Conservation (phyloP, 37 sponge, comb jelly and placozoan species). For the Cladorhizidae sp. region DNA sequence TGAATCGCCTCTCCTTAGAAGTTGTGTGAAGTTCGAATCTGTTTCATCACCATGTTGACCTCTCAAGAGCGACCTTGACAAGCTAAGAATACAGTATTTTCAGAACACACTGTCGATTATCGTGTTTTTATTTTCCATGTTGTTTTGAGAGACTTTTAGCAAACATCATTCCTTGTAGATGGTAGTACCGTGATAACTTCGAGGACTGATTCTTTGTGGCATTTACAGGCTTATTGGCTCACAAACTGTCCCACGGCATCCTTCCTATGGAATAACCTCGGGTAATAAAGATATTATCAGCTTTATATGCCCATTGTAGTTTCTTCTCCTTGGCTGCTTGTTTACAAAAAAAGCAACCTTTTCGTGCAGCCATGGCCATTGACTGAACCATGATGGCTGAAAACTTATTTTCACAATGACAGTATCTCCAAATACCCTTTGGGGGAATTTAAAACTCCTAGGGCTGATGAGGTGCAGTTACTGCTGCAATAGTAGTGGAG, state of each 20-base stretch:
- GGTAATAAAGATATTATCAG: slow-evolving; percentile 28
- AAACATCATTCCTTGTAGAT: slow-evolving; percentile 20
- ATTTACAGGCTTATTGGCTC: slow-evolving; percentile 9
- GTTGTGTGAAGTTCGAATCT: slow-evolving; percentile 51
- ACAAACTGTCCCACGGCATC: slow-evolving; percentile 19
- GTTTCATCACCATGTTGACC: slow-evolving; percentile 24
- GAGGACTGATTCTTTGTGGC: no score
- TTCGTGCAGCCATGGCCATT: slow-evolving; percentile 51
- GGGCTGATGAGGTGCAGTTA: neutral
- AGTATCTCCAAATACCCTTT: slow-evolving; percentile 25
- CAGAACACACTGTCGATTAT: slow-evolving; percentile 27
- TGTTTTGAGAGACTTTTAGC: slow-evolving; percentile 21
- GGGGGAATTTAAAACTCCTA: neutral
- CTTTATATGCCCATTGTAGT: slow-evolving; percentile 5
- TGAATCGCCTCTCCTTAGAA: slow-evolving; percentile 50
- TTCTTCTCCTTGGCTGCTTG: slow-evolving; percentile 29
- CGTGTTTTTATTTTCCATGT: slow-evolving; percentile 6
- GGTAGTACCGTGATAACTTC: slow-evolving; percentile 28
- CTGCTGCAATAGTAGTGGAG: no score
- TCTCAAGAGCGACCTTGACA: slow-evolving; percentile 43
- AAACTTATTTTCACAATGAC: slow-evolving; percentile 27
- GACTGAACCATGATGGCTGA: slow-evolving; percentile 16
- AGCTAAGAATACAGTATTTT: slow-evolving; percentile 22
- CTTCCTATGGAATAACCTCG: slow-evolving; percentile 40
- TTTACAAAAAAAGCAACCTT: slow-evolving; percentile 17